A percentile compares a stretch with the other conserved stretches of the same genome.
Evolutionary conservation across 1,140 invertebrate species (phyloP).

Genomic region (Macrotrachela quadricornifera): DNA sequence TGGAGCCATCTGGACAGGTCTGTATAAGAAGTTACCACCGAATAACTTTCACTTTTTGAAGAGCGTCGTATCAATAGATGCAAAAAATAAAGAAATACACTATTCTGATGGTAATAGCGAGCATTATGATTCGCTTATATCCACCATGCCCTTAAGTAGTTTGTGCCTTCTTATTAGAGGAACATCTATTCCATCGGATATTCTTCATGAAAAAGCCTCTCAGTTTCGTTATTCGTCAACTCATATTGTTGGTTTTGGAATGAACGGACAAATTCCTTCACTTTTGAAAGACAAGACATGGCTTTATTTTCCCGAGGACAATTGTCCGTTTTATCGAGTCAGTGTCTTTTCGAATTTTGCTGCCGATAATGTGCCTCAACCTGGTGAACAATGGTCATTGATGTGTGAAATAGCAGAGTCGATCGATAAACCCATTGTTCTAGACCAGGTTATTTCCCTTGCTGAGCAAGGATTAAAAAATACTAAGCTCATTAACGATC

Average conservation of each 20-base stretch:
- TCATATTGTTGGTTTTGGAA: slow-evolving; percentile 19
- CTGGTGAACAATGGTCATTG: slow-evolving; percentile 20
- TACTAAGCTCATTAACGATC: neutral
- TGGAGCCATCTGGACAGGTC: slow-evolving; percentile 19
- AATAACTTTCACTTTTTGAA: slow-evolving; percentile 17
- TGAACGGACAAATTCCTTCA: slow-evolving; percentile 17
- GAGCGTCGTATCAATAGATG: slow-evolving; percentile 10
- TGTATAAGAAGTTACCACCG: slow-evolving; percentile 16
- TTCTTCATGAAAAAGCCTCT: neutral
- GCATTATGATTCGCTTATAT: neutral
- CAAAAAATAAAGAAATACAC: slow-evolving; percentile 4
- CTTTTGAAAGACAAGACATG: slow-evolving; percentile 18
- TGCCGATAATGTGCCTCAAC: neutral
- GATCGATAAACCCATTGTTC: slow-evolving; percentile 11
- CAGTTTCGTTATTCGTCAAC: slow-evolving; percentile 11
- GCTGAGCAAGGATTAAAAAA: slow-evolving; percentile 5
- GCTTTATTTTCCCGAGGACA: slow-evolving; percentile 21
- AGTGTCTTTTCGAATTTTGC: slow-evolving; percentile 15
- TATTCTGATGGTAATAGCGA: neutral
- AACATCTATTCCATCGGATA: neutral
- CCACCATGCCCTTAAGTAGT: neutral
- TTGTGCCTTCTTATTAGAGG: neutral
- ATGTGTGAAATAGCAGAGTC: slow-evolving; percentile 21
- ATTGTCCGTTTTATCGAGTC: slow-evolving; percentile 22
- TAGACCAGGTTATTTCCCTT: neutral